Conservation (phyloP, 2,888 invertebrate genomes). For the Agrotis ipsilon region DNA sequence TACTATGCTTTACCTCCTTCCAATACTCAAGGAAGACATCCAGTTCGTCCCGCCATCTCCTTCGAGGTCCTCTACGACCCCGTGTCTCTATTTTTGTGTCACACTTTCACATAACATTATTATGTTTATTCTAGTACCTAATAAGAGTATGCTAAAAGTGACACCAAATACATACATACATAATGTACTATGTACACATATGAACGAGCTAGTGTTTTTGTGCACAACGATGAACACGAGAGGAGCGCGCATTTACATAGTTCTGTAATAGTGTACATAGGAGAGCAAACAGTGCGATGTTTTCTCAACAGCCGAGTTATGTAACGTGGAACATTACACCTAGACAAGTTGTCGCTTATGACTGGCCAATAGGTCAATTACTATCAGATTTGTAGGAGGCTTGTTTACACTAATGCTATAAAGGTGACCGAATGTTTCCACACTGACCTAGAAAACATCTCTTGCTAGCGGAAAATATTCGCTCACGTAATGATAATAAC, state of each 20-base stretch:
- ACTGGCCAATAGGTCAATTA: conserved; percentile 40
- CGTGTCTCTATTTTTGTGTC: neutral
- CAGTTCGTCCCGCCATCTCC: too few relatives aligned
- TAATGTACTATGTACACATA: neutral
- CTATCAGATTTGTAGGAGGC: conserved; percentile 15
- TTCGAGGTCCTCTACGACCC: too few relatives aligned
- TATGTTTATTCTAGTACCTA: conserved; percentile 17
- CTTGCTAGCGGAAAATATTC: neutral
- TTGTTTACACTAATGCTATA: neutral
- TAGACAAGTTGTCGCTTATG: conserved; percentile 25
- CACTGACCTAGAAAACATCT: conserved; percentile 2
- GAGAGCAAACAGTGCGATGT: conserved; percentile 30
- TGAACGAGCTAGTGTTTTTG: conserved; percentile 15
- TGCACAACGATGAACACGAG: conserved; percentile 4
- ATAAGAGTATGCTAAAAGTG: conserved; percentile 40
- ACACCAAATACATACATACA: conserved; percentile 20
- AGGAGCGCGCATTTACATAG: conserved; percentile 33
- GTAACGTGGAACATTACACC: conserved; percentile 12
- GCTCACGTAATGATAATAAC: neutral
- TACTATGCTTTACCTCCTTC: too few relatives aligned
- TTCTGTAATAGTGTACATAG: conserved; percentile 45
- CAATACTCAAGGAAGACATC: too few relatives aligned
- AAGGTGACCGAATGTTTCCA: neutral
- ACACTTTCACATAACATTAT: neutral
- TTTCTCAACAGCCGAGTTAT: conserved; percentile 29